Evolutionary conservation across 2,797 vertebrate genomes (phyloP).

Genomic region (Myotis daubentonii): DNA sequence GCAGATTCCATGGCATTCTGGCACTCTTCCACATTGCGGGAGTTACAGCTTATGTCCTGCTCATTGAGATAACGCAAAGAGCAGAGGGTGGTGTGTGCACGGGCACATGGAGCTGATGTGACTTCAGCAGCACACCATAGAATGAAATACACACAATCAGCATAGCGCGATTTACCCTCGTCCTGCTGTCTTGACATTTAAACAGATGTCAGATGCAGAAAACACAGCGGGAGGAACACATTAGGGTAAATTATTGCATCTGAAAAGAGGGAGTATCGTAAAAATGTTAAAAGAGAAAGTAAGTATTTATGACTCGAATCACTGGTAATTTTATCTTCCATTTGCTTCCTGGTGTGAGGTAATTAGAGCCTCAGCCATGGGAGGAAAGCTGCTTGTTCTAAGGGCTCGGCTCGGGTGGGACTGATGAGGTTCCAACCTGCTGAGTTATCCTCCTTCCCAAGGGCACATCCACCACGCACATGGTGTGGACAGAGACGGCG

Average conservation of each 20-base stretch:
- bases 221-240: constrained; percentile 68
- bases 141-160: constrained; percentile 75
- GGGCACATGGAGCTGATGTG: constrained; percentile 55
- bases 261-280: constrained; percentile 80
- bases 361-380: neutral
- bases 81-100: constrained; percentile 35
- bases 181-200: constrained; percentile 78
- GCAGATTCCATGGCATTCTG: neutral
- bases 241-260: constrained; percentile 80
- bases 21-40: neutral
- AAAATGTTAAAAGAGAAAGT: constrained; percentile 76
- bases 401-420: neutral
- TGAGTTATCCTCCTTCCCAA: neutral
- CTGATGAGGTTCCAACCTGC: neutral
- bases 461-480: neutral
- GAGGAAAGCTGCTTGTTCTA: neutral
- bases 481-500: neutral
- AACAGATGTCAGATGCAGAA: constrained; percentile 81
- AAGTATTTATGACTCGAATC: constrained; percentile 75
- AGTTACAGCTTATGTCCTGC: neutral
- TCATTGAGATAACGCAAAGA: constrained; percentile 58
- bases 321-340: constrained; percentile 62
- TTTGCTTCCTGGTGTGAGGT: constrained; percentile 48
- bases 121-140: constrained; percentile 67
- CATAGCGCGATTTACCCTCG: constrained; percentile 78